These are phyloP conservation scores for Odocoileus hemionus DNA, from an alignment of 2,113 vertebrate genomes.

Conservation along the genomic window DNA sequence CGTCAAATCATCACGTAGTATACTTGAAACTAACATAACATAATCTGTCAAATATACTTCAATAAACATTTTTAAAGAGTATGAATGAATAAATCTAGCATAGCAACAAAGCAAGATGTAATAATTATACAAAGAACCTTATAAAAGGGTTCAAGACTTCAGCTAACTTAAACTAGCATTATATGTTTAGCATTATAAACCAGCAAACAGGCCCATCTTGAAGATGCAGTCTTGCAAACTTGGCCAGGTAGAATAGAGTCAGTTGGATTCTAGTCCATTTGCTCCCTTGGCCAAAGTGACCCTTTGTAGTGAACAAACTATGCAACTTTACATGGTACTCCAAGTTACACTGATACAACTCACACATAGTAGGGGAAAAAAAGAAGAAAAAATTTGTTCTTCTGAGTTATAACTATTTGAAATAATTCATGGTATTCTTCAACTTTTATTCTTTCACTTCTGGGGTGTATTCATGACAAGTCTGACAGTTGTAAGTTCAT, in stretches of 20 bases:
- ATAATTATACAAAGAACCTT: background rate
- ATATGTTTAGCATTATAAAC: background rate
- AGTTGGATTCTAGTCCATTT: background rate
- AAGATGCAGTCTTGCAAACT: background rate
- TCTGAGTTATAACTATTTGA: background rate
- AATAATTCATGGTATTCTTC: background rate
- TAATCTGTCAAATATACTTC: background rate
- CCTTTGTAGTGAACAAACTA: background rate
- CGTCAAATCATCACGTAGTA: background rate
- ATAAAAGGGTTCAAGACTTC: background rate
- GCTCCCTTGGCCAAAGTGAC: background rate
- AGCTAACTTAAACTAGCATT: background rate
- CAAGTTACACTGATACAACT: background rate
- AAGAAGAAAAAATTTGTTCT: background rate
- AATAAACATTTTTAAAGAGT: background rate
- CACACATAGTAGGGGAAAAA: background rate
- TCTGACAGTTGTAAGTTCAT: conserved; percentile 1
- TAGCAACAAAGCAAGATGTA: background rate
- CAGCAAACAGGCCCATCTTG: background rate
- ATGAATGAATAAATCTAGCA: background rate
- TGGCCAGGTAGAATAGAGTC: rapidly evolving
- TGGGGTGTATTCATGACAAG: background rate
- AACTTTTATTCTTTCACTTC: background rate
- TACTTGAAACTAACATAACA: background rate
- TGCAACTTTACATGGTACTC: too few species aligned